A percentile compares a stretch with the other conserved stretches of the same genome.
Conservation (phyloP, 2,113 vertebrate genomes). For the Bothrops jararaca region DNA sequence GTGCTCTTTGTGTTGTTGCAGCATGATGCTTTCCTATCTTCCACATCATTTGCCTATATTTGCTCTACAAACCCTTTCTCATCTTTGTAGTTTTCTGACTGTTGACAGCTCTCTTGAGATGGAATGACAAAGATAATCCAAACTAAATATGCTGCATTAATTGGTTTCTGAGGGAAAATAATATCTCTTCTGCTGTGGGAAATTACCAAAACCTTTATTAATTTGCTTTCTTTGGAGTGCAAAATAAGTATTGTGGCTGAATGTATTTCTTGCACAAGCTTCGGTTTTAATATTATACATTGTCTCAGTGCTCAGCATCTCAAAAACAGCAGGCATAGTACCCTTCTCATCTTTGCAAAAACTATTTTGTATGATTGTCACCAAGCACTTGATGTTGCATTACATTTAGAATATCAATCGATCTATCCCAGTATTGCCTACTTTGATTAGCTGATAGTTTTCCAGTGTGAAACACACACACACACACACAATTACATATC, state of each 20-base stretch:
- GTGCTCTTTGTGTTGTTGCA: not conserved
- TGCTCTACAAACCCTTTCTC: not conserved
- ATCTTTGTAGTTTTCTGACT: not conserved
- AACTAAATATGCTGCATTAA: not conserved
- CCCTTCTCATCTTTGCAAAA: not conserved
- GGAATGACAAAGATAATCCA: not conserved
- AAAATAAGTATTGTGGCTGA: not conserved
- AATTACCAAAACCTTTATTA: not conserved
- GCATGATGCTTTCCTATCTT: not conserved
- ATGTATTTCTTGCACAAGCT: not conserved
- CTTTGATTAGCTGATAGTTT: not conserved
- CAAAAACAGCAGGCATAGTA: not conserved
- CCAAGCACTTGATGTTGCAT: not conserved
- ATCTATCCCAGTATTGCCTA: not conserved
- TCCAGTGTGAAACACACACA: not conserved
- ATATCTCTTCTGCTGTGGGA: not conserved
- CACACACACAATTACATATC: not conserved
- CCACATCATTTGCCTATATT: not conserved
- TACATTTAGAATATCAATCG: not conserved
- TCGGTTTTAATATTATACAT: not conserved
- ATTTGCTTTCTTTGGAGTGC: not conserved
- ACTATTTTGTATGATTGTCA: not conserved
- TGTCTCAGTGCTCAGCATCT: not conserved
- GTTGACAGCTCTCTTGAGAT: not conserved
- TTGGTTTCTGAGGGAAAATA: not conserved